Evolutionary conservation across 30 jellyfish, hydroid and myxozoan species (phyloP).

Genomic region (Chrysaora quinquecirrha): DNA sequence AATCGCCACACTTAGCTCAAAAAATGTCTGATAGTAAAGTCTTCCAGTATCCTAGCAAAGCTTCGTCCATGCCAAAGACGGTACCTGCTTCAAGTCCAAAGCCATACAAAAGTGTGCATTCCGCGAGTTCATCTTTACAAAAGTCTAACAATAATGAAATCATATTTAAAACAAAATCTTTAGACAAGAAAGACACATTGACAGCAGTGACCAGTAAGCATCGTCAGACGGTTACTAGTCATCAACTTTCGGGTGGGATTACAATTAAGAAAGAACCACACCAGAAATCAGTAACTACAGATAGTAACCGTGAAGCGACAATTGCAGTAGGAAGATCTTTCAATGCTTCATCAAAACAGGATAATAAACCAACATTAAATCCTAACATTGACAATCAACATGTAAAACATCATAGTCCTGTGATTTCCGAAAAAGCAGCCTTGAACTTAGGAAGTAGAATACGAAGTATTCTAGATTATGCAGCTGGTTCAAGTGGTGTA

Average conservation of each 20-base stretch:
- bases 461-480: conserved; percentile 58
- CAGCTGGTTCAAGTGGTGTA: conserved; percentile 5
- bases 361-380: background rate
- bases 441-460: background rate
- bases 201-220: too few relatives aligned
- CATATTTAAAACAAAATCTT: too few relatives aligned
- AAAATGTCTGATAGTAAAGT: background rate
- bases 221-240: too few relatives aligned
- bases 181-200: too few relatives aligned
- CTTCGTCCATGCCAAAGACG: background rate
- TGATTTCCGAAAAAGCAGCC: background rate
- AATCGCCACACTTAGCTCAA: background rate
- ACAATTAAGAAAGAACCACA: too few relatives aligned
- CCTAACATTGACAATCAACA: background rate
- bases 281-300: too few relatives aligned
- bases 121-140: too few relatives aligned
- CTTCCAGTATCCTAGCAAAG: background rate
- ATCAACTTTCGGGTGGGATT: too few relatives aligned
- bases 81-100: background rate
- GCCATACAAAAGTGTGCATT: background rate
- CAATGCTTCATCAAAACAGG: background rate
- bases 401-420: background rate
- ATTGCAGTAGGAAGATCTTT: background rate
- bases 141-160: too few relatives aligned
- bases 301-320: too few relatives aligned